Evolutionary conservation across 2,888 invertebrate species (phyloP), one percentile per base, ranked within the genome.

Genomic region (Steinernema carpocapsae): DNA sequence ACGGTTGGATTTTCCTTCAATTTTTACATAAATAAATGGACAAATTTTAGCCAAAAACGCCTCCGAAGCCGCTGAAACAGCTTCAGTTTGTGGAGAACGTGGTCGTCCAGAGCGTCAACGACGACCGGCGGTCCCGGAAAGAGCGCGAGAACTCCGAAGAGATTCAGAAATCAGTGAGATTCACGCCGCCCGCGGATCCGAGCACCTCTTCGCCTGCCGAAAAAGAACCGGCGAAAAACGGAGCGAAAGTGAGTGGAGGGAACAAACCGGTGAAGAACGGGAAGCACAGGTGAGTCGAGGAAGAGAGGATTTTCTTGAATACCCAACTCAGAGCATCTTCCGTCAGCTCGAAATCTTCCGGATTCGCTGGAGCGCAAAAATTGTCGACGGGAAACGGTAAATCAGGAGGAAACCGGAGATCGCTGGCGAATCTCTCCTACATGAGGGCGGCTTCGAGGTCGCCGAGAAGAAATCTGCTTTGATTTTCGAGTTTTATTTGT

Each of bases 301-400:
- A 37, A 10, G 37, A 6, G 37, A 4, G 22, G 2, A 7, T 24
- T 24, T 1, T 52, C 52, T 24, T 52, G 22, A 24, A 6, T 37
- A 6, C 37, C 37, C 3, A 6, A 2, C 32, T 14, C n/a, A 64
- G 64, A n/a, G 64, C 64, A 17, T 64, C 64, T 1, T 64, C 64
- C 32, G 64, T 17, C 32, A 64, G 32, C 14, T 64, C 64, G 37
- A 64, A 64, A 32, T 26, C 26, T 64, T 32, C 64, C 3, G 64
- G 64, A 32, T 64, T 64, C 64, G 64, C 64, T n/a, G 64, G 64
- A 32, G 64, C 64, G 1, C 64, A 64, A 17, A 64, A 64, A 64
- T 32, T 64, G 32, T 64, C 64, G 32, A 17, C 64, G 3, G 64
- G 64, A 17, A 17, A 17, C n/a, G 29, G 3, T 29, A 32, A 22